Evolutionary conservation across 1,140 invertebrate genomes (phyloP).

Genomic region (Galleria mellonella): DNA sequence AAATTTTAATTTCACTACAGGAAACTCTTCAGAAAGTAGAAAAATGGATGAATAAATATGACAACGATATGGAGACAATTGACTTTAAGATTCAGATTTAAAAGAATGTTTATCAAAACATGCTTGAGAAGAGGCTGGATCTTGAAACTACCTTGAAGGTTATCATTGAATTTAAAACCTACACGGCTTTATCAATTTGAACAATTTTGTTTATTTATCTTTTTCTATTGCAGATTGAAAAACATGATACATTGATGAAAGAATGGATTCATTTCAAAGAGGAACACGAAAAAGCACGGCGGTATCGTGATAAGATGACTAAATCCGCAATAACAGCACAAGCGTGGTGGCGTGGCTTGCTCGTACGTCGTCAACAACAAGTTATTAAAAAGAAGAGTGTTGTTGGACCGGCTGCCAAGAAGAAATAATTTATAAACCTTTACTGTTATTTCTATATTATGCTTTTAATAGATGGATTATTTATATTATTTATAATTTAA

Average conservation of each 20-base stretch:
- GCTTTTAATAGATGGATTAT: neutral
- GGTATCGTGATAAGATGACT: conserved; percentile 47
- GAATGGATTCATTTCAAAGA: conserved; percentile 55
- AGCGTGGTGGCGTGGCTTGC: conserved; percentile 82
- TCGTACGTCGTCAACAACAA: conserved; percentile 76
- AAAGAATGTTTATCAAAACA: conserved; percentile 53
- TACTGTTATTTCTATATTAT: neutral
- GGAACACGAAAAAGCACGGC: conserved; percentile 43
- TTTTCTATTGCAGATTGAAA: conserved; percentile 26
- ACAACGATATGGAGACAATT: conserved; percentile 54
- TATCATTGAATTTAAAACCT: too few species aligned
- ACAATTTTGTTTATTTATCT: too few species aligned
- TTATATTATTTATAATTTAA: neutral
- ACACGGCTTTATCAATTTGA: too few species aligned
- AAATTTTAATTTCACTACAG: conserved; percentile 16
- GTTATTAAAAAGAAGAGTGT: conserved; percentile 72
- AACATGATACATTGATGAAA: conserved; percentile 43
- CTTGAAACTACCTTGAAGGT: conserved; percentile 39
- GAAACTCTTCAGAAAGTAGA: conserved; percentile 54
- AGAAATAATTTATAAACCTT: conserved; percentile 18
- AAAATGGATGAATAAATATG: conserved; percentile 62
- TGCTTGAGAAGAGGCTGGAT: conserved; percentile 32
- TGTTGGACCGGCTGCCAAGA: conserved; percentile 20
- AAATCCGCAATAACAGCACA: conserved; percentile 73
- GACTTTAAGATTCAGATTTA: conserved; percentile 58